phyloP scores from a whole-genome alignment of 2,797 vertebrate species.

The Phalanger gymnotis region DNA sequence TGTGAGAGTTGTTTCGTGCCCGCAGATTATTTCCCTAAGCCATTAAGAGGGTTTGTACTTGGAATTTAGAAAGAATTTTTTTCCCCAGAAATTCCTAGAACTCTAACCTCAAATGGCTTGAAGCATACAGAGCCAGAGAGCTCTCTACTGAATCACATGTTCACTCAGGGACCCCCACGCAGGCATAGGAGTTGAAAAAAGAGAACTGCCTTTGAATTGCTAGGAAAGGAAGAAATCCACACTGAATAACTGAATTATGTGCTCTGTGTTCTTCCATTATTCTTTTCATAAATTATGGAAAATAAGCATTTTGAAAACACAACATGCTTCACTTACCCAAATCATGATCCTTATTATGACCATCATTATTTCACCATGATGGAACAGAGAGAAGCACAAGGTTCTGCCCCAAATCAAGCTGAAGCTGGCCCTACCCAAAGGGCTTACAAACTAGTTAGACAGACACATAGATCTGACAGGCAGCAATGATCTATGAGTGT shows the following conservation, averaged over 20 bases:
- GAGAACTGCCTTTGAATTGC: not conserved
- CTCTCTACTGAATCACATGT: not conserved
- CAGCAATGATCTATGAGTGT: not conserved
- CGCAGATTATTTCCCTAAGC: not conserved
- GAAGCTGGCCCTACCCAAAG: constrained; percentile 33
- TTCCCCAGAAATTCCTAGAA: not conserved
- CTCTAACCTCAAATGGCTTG: not conserved
- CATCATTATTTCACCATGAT: constrained; percentile 38
- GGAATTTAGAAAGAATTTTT: constrained; percentile 6
- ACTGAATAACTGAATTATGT: constrained; percentile 23
- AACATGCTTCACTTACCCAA: constrained; percentile 25
- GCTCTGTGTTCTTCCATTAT: not conserved
- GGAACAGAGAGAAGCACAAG: constrained; percentile 23
- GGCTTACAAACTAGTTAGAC: constrained; percentile 26
- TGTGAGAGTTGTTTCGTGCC: not conserved
- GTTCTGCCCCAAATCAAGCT: not conserved
- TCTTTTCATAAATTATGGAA: constrained; percentile 36
- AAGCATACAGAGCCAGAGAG: not conserved
- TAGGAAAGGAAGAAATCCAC: not conserved
- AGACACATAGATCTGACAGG: constrained; percentile 34
- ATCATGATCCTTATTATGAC: not conserved
- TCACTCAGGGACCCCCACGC: not conserved
- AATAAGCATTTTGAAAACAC: constrained; percentile 29
- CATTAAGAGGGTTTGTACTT: constrained; percentile 14
- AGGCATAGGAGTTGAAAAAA: not conserved